phyloP scores from a whole-genome alignment of 2,888 invertebrate genomes.

The Chironomus riparius region DNA sequence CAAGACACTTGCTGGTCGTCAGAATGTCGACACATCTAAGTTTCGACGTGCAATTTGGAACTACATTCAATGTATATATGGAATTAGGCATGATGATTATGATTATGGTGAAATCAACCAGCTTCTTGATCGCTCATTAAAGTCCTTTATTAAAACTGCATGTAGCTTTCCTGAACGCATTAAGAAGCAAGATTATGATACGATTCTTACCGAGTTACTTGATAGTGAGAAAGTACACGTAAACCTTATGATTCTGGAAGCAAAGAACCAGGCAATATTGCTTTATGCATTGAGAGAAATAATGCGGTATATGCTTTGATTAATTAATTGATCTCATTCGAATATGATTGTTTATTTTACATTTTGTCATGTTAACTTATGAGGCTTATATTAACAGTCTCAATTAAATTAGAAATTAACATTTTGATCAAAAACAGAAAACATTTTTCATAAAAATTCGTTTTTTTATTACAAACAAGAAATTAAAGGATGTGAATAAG shows the following conservation, averaged over 20 bases:
- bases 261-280: conserved; percentile 76
- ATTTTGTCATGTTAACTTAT: too few species aligned
- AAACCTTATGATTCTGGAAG: conserved; percentile 78
- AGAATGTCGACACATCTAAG: conserved; percentile 73
- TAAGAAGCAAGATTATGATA: conserved; percentile 68
- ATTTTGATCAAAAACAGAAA: too few species aligned
- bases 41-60: conserved; percentile 85
- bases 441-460: too few species aligned
- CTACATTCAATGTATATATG: conserved; percentile 80
- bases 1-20: conserved; percentile 73
- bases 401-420: too few species aligned
- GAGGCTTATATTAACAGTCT: not conserved
- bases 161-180: conserved; percentile 78
- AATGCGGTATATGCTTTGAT: not conserved
- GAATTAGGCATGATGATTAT: conserved; percentile 78
- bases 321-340: not conserved
- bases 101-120: conserved; percentile 80
- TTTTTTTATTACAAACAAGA: not conserved
- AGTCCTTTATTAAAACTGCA: conserved; percentile 77
- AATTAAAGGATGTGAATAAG: not conserved
- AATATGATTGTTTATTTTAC: not conserved
- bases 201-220: conserved; percentile 70
- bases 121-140: conserved; percentile 66
- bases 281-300: conserved; percentile 68
- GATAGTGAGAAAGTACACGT: conserved; percentile 84